phyloP scores from a whole-genome alignment of 1,140 invertebrate species.

The Chironomus striatipennis region DNA sequence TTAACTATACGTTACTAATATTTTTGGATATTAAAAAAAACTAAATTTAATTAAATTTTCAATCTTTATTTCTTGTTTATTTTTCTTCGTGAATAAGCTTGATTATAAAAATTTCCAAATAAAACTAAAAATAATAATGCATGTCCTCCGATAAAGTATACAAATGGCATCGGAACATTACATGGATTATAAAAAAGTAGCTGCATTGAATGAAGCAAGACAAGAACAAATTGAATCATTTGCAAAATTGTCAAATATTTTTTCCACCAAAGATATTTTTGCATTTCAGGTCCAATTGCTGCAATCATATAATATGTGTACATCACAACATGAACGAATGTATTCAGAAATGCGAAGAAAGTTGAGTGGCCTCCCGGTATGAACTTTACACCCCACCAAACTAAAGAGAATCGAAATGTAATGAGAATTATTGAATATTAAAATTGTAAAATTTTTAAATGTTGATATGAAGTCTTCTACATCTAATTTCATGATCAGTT shows the following conservation, averaged over 20 bases:
- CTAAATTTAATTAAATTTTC: no score
- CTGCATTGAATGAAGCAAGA: constrained; percentile 66
- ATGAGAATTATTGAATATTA: background rate
- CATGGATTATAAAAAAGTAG: constrained; percentile 65
- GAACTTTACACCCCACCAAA: constrained; percentile 82
- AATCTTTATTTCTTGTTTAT: constrained; percentile 28
- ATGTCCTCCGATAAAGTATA: constrained; percentile 56
- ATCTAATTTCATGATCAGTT: no score
- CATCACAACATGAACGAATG: constrained; percentile 78
- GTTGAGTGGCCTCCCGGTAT: constrained; percentile 56
- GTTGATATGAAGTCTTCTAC: no score
- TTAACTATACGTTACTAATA: no score
- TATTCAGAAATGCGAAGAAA: constrained; percentile 68
- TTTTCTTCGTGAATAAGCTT: constrained; percentile 43
- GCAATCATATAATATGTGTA: constrained; percentile 77
- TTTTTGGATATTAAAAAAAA: no score
- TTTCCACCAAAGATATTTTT: constrained; percentile 85
- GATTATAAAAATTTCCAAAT: constrained; percentile 61
- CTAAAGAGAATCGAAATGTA: constrained; percentile 41
- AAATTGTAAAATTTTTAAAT: no score
- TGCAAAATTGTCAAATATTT: constrained; percentile 75
- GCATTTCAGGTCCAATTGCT: constrained; percentile 66
- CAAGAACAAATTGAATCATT: constrained; percentile 69
- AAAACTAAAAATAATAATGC: constrained; percentile 62
- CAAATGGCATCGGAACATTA: constrained; percentile 60